Evolutionary conservation across 1,140 invertebrate genomes (phyloP).

Genomic region (Portunus trituberculatus): DNA sequence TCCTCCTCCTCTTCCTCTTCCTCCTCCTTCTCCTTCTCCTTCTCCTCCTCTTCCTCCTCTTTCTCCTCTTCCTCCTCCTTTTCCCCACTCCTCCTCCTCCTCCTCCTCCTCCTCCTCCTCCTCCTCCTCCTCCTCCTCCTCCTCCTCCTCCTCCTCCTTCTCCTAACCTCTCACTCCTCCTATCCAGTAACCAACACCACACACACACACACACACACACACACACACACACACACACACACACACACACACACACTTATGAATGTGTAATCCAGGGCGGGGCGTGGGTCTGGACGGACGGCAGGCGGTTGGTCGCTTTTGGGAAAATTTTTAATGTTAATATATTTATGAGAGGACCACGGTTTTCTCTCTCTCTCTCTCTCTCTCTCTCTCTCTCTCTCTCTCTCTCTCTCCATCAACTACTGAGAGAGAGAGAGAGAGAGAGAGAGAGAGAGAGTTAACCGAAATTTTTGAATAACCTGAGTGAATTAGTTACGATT

Average conservation of each 20-base stretch:
- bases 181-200: not conserved
- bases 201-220: slow-evolving; percentile 20
- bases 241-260: not conserved
- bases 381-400: not conserved
- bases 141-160: not conserved
- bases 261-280: not conserved
- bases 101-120: slow-evolving; percentile 2
- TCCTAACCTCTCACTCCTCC: not conserved
- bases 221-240: slow-evolving; percentile 20
- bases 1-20: not conserved
- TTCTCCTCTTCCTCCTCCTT: not conserved
- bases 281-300: not conserved
- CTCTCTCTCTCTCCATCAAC: not conserved
- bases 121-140: slow-evolving; percentile 7
- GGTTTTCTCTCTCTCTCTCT: not conserved
- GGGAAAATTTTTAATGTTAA: slow-evolving; percentile 2
- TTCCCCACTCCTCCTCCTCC: not conserved
- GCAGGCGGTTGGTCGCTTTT: not conserved
- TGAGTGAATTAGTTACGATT: not conserved
- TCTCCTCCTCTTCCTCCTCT: not conserved
- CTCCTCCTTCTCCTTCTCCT: not conserved
- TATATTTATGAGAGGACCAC: slow-evolving; percentile 6
- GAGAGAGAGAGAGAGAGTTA: not conserved
- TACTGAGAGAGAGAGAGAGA: not conserved
- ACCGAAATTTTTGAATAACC: too few relatives aligned